Evolutionary conservation across 2,888 invertebrate genomes (phyloP).

Genomic region (Caradrina kadenii): DNA sequence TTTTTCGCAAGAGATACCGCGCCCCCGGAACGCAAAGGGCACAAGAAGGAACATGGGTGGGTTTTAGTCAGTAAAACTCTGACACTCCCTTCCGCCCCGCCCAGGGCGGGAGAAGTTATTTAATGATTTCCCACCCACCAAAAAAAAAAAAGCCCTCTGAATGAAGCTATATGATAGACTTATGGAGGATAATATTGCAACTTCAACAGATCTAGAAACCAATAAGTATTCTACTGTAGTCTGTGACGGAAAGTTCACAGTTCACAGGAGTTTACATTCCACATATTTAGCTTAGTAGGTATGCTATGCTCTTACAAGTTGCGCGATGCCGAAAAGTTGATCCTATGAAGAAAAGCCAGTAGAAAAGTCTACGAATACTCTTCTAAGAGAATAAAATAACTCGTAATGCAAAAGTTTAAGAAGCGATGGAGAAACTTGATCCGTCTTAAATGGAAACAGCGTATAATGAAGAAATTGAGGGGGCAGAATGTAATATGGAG

Average conservation of each 20-base stretch:
- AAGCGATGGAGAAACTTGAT: neutral
- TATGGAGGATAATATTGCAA: neutral
- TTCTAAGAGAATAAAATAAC: conserved; percentile 4
- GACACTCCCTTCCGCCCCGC: too few relatives aligned
- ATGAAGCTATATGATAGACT: too few relatives aligned
- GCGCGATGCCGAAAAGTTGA: conserved; percentile 2
- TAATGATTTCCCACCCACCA: too few relatives aligned
- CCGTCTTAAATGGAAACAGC: too few relatives aligned
- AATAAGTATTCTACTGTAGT: neutral
- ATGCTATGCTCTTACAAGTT: neutral
- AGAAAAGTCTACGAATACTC: neutral
- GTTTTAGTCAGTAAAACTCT: too few relatives aligned
- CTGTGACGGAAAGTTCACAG: neutral
- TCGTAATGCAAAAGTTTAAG: neutral
- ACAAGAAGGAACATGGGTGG: too few relatives aligned
- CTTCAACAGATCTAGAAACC: neutral
- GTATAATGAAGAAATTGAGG: neutral
- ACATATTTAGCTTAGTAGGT: neutral
- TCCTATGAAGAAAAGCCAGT: neutral
- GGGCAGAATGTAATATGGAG: neutral
- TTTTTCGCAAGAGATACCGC: too few relatives aligned
- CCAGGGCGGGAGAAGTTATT: too few relatives aligned
- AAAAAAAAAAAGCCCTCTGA: too few relatives aligned
- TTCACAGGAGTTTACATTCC: neutral
- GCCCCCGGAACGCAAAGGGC: too few relatives aligned